Percentiles rank a stretch among this genome's conserved stretches.
phyloP scores from a whole-genome alignment of 2,113 vertebrate genomes.

The Balaenoptera acutorostrata region DNA sequence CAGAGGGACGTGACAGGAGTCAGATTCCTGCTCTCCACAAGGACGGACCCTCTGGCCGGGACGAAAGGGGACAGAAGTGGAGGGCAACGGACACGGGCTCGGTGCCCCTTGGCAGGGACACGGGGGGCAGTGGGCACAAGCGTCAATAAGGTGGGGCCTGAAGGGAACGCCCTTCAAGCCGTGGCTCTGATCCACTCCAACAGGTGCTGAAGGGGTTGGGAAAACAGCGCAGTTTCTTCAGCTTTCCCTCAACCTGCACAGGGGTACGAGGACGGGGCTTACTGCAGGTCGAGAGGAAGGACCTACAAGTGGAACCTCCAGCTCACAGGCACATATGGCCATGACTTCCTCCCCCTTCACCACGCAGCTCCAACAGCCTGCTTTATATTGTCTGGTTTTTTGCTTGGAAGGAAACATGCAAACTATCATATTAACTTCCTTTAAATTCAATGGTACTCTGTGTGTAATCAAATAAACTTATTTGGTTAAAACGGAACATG shows the following conservation, averaged over 20 bases:
- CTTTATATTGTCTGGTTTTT: background rate
- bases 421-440: background rate
- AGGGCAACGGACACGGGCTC: background rate
- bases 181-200: background rate
- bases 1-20: background rate
- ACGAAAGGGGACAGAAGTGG: background rate
- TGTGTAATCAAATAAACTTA: background rate
- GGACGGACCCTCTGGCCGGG: background rate
- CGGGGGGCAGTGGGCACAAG: background rate
- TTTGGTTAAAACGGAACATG: background rate
- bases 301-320: background rate
- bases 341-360: background rate
- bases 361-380: background rate
- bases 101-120: background rate
- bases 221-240: background rate
- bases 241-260: background rate
- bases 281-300: background rate
- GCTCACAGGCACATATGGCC: background rate
- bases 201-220: background rate
- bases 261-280: background rate
- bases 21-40: background rate
- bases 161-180: accelerated
- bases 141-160: background rate
- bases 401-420: background rate
- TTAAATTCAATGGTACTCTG: background rate